A percentile compares a stretch with the other conserved stretches of the same genome.
phyloP scores from a whole-genome alignment of 2,888 invertebrate species.

The Cryptus armator region DNA sequence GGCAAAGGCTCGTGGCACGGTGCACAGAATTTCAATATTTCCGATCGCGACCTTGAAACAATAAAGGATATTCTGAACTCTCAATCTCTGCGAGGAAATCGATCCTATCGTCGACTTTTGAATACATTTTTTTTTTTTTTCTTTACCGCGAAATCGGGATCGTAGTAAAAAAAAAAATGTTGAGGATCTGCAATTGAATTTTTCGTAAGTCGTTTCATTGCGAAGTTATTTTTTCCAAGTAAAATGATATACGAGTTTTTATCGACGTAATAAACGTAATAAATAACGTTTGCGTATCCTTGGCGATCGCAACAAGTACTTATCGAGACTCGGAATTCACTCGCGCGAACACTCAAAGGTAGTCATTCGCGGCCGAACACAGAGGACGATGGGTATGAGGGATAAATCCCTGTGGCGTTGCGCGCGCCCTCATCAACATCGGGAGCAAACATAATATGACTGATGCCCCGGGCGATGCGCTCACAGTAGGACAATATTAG shows the following conservation, averaged over 20 bases:
- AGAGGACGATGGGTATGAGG: constrained; percentile 30
- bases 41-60: no score
- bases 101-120: no score
- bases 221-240: no score
- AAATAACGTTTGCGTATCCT: neutral
- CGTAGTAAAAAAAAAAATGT: no score
- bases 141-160: no score
- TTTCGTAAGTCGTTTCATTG: no score
- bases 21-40: neutral
- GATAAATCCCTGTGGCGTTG: constrained; percentile 67
- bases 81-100: no score
- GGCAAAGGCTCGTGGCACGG: neutral
- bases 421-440: constrained; percentile 81
- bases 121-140: no score
- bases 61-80: no score
- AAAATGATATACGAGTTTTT: no score
- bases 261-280: no score
- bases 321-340: neutral
- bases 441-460: constrained; percentile 84
- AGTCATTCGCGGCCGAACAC: neutral
- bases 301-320: constrained; percentile 3
- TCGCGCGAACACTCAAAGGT: neutral
- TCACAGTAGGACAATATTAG: constrained; percentile 50
- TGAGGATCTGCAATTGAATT: no score
- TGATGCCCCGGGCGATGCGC: constrained; percentile 81